Conservation (phyloP, 2,888 invertebrate species). For the Macrophya alboannulata region DNA sequence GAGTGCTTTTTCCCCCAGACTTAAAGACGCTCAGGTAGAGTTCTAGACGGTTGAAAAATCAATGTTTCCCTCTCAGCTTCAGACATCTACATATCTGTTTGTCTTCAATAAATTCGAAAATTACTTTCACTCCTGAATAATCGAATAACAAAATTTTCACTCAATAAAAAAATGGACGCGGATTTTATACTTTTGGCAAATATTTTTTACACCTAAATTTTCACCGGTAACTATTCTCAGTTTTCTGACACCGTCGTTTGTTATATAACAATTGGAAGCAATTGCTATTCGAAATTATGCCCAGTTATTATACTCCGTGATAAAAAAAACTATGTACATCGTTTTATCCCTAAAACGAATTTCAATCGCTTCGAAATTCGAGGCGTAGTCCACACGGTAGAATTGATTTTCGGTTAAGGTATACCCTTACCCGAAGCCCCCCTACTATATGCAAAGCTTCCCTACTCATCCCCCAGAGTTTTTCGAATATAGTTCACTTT, state of each 20-base stretch:
- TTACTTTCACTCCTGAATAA: neutral
- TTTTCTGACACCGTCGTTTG: neutral
- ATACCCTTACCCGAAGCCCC: slow-evolving; percentile 46
- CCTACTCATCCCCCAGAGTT: slow-evolving; percentile 16
- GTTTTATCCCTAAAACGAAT: slow-evolving; percentile 13
- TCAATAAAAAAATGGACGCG: neutral
- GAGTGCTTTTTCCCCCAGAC: slow-evolving; percentile 56
- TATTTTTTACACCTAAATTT: neutral
- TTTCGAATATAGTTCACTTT: slow-evolving; percentile 21
- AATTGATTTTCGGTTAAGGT: slow-evolving; percentile 52
- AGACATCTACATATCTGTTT: slow-evolving; percentile 37
- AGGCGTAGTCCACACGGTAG: slow-evolving; percentile 52
- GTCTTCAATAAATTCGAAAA: neutral
- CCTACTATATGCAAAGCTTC: slow-evolving; percentile 33
- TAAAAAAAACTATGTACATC: neutral
- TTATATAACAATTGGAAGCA: neutral
- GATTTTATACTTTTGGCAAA: neutral
- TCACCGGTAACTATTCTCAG: neutral
- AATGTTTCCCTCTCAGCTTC: slow-evolving; percentile 54
- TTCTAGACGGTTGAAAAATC: slow-evolving; percentile 57
- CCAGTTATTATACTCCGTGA: neutral
- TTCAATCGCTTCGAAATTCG: slow-evolving; percentile 40
- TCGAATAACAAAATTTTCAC: neutral
- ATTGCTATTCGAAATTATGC: neutral
- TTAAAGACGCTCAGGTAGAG: slow-evolving; percentile 29